phyloP scores from a whole-genome alignment of 2,888 invertebrate species.

The Stenodema calcarata region DNA sequence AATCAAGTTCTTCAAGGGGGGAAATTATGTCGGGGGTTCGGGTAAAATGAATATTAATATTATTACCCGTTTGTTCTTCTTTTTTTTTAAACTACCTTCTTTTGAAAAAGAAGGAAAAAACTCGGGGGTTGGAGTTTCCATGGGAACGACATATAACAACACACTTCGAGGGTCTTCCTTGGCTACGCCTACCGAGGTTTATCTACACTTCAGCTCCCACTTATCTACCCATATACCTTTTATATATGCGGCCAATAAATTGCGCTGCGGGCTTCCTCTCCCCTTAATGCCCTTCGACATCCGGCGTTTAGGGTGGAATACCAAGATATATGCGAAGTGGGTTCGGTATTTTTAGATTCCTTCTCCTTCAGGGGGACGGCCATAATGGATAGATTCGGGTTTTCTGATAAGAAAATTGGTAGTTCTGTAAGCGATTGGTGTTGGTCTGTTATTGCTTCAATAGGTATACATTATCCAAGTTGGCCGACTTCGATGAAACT shows the following conservation, averaged over 20 bases:
- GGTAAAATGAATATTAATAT: neutral
- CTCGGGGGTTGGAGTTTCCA: neutral
- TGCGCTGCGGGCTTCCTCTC: neutral
- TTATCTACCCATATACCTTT: conserved; percentile 24
- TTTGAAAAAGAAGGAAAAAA: neutral
- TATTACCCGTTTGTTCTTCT: neutral
- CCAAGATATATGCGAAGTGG: neutral
- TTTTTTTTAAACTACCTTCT: conserved; percentile 14
- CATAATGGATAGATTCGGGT: neutral
- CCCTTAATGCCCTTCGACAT: conserved; percentile 9
- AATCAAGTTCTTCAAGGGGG: conserved; percentile 9
- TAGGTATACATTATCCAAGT: too few relatives aligned
- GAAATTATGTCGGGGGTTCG: neutral
- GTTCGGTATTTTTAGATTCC: neutral
- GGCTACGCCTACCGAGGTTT: neutral
- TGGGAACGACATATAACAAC: conserved; percentile 25
- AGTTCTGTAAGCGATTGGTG: neutral
- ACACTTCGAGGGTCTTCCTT: neutral
- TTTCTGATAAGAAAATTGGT: neutral
- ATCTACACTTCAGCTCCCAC: conserved; percentile 5
- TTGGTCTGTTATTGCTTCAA: neutral
- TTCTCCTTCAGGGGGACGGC: neutral
- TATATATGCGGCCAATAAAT: conserved; percentile 34
- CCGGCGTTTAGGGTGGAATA: conserved; percentile 17
- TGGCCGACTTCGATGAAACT: too few relatives aligned